phyloP scores from a whole-genome alignment of 2,888 invertebrate genomes.

The Tinea pellionella region DNA sequence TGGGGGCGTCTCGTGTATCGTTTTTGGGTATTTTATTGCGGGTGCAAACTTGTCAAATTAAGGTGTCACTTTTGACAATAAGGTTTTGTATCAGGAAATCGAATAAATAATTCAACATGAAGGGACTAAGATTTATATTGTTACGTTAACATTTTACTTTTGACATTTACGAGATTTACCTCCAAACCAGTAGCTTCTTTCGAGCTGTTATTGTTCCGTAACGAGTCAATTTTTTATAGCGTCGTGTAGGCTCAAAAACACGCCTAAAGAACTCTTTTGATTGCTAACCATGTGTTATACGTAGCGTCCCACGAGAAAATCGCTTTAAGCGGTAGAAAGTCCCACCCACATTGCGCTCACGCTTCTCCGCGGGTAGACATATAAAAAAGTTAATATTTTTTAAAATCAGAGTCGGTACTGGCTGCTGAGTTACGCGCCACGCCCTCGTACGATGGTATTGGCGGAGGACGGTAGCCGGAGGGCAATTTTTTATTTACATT shows the following conservation, averaged over 20 bases:
- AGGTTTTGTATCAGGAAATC: neutral
- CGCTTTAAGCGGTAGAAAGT: constrained; percentile 60
- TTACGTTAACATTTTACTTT: neutral
- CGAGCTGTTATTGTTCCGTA: neutral
- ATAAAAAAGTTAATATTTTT: constrained; percentile 40
- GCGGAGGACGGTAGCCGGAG: constrained; percentile 43
- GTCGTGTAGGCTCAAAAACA: neutral
- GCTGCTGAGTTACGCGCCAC: constrained; percentile 60
- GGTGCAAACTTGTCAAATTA: neutral
- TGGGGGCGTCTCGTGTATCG: neutral
- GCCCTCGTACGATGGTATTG: constrained; percentile 46
- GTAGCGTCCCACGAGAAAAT: constrained; percentile 41
- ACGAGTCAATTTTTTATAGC: neutral
- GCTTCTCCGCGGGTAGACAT: constrained; percentile 25
- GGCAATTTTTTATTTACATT: constrained; percentile 23
- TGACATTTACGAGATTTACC: neutral
- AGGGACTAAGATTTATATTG: neutral
- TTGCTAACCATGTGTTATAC: neutral
- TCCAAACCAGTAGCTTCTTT: neutral
- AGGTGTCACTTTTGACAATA: constrained; percentile 5
- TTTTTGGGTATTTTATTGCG: neutral
- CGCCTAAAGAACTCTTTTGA: neutral
- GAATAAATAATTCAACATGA: neutral
- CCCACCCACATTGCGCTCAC: constrained; percentile 52
- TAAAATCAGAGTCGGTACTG: constrained; percentile 35